Percentiles rank a stretch among this genome's conserved stretches.
These are phyloP conservation scores for Cynopterus sphinx DNA, from an alignment of 2,797 vertebrate genomes.

Conservation along the genomic window DNA sequence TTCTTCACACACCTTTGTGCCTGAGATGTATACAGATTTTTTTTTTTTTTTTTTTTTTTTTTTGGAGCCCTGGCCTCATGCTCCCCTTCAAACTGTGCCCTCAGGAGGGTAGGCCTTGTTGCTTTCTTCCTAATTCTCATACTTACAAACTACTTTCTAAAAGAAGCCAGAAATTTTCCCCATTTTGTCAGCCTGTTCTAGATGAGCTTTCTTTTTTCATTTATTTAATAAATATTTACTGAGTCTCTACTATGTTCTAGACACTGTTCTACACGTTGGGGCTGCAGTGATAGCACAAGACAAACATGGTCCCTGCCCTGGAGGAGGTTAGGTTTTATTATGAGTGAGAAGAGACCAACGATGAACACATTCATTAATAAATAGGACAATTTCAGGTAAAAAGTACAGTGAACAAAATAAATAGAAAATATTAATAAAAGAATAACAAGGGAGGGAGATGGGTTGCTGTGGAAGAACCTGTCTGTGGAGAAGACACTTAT, in stretches of 20 bases:
- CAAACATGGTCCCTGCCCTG: background rate
- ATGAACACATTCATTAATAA: background rate
- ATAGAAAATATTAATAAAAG: background rate
- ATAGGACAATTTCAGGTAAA: background rate
- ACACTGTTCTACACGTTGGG: background rate
- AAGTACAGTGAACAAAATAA: background rate
- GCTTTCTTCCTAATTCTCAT: background rate
- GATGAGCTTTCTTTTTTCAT: background rate
- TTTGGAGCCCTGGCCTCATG: background rate
- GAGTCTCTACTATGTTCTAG: background rate
- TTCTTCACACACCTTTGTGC: background rate
- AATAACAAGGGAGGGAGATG: background rate
- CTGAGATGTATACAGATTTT: background rate
- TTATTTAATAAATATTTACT: background rate
- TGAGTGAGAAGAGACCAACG: background rate
- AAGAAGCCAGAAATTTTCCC: background rate
- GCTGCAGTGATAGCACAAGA: background rate
- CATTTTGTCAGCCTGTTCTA: background rate
- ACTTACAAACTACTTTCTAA: background rate
- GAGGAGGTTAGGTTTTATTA: background rate
- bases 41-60: background rate
- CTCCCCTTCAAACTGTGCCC: background rate
- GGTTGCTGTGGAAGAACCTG: background rate
- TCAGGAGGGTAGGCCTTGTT: background rate
- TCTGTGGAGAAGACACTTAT: background rate